Percentiles rank a stretch among this genome's conserved stretches.
These are phyloP conservation scores for Tholera decimalis DNA, from an alignment of 2,888 invertebrate genomes.

Conservation along the genomic window DNA sequence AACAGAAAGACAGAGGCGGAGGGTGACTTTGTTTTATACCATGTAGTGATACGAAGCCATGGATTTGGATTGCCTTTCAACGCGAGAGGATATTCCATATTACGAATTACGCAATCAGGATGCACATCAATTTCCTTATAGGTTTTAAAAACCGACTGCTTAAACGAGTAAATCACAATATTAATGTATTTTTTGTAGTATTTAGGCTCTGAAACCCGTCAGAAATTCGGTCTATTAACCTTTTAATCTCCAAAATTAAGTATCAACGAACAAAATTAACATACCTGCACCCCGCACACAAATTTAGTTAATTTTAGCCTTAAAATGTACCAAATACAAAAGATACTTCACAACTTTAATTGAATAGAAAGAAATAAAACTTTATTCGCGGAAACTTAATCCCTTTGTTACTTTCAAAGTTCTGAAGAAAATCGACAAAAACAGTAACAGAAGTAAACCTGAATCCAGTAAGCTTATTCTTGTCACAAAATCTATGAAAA, in stretches of 20 bases:
- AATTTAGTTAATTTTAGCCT: conserved; percentile 1
- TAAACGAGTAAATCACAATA: too few species aligned
- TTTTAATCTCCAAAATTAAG: neutral
- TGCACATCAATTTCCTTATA: too few species aligned
- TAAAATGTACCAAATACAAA: conserved; percentile 12
- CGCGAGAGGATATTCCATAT: too few species aligned
- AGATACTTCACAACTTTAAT: conserved; percentile 31
- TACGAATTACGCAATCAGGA: too few species aligned
- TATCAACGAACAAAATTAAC: conserved; percentile 2
- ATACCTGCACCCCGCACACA: conserved; percentile 1
- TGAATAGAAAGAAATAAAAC: conserved; percentile 30
- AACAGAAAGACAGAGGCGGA: too few species aligned
- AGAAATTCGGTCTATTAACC: neutral
- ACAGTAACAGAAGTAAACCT: conserved; percentile 35
- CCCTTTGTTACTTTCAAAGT: conserved; percentile 36
- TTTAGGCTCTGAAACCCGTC: too few species aligned
- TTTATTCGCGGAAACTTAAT: conserved; percentile 29
- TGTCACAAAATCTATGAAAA: conserved; percentile 38
- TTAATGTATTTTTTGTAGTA: too few species aligned
- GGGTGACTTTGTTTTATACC: too few species aligned
- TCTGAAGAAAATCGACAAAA: conserved; percentile 22
- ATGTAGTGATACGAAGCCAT: too few species aligned
- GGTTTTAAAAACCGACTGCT: too few species aligned
- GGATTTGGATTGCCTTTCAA: too few species aligned
- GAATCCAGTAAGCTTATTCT: conserved; percentile 34